phyloP scores from a whole-genome alignment of 2,113 vertebrate genomes.

The Ageneiosus marmoratus region DNA sequence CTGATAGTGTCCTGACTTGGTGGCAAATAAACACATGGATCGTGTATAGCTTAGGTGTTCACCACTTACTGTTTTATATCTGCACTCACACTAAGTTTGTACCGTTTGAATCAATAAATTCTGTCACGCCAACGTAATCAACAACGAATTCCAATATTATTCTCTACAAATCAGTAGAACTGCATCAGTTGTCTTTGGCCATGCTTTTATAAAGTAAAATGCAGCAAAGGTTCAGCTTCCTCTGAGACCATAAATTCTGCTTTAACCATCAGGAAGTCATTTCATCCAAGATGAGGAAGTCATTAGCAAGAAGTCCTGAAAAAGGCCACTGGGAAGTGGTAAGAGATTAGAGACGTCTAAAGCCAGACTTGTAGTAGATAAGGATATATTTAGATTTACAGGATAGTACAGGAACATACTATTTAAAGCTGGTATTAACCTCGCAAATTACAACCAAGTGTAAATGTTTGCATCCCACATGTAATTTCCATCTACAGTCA shows the following conservation, averaged over 20 bases:
- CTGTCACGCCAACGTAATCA: neutral
- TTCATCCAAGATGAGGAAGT: slow-evolving; percentile 46
- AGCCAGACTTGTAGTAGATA: neutral
- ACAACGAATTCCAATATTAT: neutral
- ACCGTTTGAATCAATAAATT: neutral
- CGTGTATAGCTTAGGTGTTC: neutral
- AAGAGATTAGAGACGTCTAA: neutral
- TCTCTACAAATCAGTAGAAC: neutral
- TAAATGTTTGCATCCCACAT: neutral
- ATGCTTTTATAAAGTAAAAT: neutral
- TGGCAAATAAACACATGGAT: neutral
- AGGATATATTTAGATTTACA: neutral
- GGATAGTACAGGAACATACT: neutral
- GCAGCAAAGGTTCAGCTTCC: neutral
- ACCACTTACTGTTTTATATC: neutral
- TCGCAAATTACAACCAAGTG: neutral
- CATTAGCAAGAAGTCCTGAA: slow-evolving; percentile 18
- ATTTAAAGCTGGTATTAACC: neutral
- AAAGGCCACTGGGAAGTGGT: slow-evolving; percentile 4
- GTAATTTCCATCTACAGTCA: neutral
- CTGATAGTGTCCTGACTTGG: neutral
- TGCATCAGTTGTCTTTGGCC: neutral
- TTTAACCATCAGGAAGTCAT: slow-evolving; percentile 21
- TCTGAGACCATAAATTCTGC: neutral
- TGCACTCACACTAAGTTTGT: no score